phyloP scores from a whole-genome alignment of 2,888 invertebrate genomes.

The Cataglyphis altisquamis region DNA sequence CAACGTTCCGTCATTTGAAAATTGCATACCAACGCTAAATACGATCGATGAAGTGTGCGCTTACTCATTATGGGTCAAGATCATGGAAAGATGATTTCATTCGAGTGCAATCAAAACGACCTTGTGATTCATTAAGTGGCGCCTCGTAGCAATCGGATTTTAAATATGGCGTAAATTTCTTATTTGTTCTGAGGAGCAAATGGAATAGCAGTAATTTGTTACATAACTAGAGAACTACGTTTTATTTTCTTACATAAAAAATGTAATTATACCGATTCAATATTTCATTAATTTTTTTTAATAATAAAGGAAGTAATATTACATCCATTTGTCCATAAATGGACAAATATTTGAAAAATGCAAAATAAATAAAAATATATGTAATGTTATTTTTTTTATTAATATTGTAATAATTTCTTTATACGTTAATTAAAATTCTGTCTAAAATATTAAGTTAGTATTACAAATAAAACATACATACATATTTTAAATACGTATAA shows the following conservation, averaged over 20 bases:
- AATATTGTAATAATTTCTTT: too few species aligned
- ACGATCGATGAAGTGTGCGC: conserved; percentile 3
- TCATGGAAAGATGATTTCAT: conserved; percentile 38
- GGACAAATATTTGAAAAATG: neutral
- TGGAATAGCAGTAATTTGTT: neutral
- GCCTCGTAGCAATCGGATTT: neutral
- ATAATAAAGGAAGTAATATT: conserved; percentile 1
- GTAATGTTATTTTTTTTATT: too few species aligned
- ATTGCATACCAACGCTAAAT: conserved; percentile 3
- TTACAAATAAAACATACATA: too few species aligned
- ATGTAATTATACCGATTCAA: neutral
- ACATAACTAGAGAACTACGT: neutral
- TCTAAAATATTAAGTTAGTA: too few species aligned
- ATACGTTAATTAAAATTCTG: too few species aligned
- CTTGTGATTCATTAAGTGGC: conserved; percentile 41
- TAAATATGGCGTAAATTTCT: neutral
- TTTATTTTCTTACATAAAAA: too few species aligned
- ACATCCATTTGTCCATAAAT: neutral
- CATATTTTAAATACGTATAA: too few species aligned
- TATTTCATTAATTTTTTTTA: neutral
- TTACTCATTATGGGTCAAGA: conserved; percentile 47
- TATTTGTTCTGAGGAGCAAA: neutral
- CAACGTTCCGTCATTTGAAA: conserved; percentile 32
- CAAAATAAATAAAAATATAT: neutral
- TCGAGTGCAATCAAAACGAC: neutral